These are phyloP conservation scores for Macheiramphus alcinus DNA, from an alignment of 2,113 vertebrate genomes.

Conservation along the genomic window DNA sequence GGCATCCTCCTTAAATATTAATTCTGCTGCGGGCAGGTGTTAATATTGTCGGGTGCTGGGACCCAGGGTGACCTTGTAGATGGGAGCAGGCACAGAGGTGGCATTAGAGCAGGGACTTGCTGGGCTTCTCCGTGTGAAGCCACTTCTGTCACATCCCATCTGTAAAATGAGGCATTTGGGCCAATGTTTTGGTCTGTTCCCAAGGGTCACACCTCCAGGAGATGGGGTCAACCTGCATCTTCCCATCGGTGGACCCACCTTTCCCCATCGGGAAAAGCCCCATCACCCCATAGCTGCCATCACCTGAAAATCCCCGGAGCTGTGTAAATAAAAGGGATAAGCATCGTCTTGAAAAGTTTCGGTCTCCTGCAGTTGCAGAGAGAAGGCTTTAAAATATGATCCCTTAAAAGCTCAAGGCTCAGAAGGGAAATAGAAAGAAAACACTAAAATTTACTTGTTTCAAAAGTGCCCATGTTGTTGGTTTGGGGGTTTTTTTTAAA, in stretches of 20 bases:
- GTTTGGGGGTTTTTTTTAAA: background rate
- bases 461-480: background rate
- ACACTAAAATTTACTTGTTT: background rate
- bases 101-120: too few species aligned
- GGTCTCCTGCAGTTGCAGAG: background rate
- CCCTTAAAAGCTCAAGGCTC: background rate
- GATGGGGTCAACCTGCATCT: background rate
- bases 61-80: background rate
- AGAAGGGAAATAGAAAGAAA: constrained; percentile 1
- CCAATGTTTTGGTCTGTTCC: background rate
- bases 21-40: background rate
- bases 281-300: fast-evolving
- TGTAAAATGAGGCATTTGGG: background rate
- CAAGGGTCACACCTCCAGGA: background rate
- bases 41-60: background rate
- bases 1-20: background rate
- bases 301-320: background rate
- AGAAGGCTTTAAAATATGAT: background rate
- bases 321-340: background rate
- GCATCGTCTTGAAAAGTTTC: background rate
- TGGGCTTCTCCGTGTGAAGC: background rate
- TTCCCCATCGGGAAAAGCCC: background rate
- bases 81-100: background rate
- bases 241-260: background rate
- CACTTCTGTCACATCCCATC: background rate